These are phyloP conservation scores for Isurus oxyrinchus DNA, from an alignment of 2,113 vertebrate genomes.

Conservation along the genomic window DNA sequence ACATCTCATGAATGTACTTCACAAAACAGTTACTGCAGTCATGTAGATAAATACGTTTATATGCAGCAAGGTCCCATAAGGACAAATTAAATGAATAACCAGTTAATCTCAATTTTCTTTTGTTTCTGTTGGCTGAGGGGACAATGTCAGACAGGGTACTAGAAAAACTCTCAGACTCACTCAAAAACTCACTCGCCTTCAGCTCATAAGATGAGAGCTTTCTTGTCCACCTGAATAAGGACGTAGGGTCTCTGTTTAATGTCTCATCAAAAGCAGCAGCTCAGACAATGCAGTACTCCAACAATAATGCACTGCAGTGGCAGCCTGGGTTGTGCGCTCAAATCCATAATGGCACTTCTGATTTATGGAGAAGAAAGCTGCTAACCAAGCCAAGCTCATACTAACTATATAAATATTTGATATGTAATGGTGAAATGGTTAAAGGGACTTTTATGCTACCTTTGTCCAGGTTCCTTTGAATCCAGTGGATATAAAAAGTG, in stretches of 20 bases:
- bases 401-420: background rate
- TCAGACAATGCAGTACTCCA: background rate
- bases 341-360: background rate
- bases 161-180: no score
- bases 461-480: background rate
- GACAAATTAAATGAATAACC: background rate
- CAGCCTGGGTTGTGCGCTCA: background rate
- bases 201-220: no score
- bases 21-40: background rate
- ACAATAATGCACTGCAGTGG: background rate
- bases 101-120: background rate
- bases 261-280: background rate
- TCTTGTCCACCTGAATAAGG: background rate
- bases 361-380: background rate
- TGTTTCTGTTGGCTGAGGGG: background rate
- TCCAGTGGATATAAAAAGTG: conserved; percentile 1
- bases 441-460: background rate
- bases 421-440: background rate
- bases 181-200: no score
- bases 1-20: background rate
- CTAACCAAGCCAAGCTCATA: background rate
- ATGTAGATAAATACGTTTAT: background rate
- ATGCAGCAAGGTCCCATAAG: background rate
- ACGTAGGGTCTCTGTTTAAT: background rate
- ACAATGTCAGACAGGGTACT: background rate